A percentile compares a stretch with the other conserved stretches of the same genome.
phyloP scores from a whole-genome alignment of 2,113 vertebrate genomes.

The Mormyrus iriodes region DNA sequence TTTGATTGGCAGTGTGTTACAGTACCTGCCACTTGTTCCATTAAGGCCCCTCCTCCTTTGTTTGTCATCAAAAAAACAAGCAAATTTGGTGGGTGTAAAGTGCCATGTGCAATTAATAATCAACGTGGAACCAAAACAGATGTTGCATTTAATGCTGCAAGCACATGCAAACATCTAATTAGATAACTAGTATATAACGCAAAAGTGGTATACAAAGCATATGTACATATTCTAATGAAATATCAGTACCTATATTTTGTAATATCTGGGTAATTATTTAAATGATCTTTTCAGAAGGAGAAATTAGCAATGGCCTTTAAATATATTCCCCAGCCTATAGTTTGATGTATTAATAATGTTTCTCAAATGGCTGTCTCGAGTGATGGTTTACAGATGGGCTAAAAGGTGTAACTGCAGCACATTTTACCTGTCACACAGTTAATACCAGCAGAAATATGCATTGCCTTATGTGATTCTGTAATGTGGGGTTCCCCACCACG shows the following conservation, averaged over 20 bases:
- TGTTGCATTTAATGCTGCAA: not conserved
- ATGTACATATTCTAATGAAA: not conserved
- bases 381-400: constrained; percentile 7
- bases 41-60: not conserved
- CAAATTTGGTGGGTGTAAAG: not conserved
- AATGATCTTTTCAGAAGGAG: not conserved
- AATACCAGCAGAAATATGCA: not conserved
- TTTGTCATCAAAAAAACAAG: not conserved
- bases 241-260: not conserved
- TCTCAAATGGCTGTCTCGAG: not conserved
- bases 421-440: not conserved
- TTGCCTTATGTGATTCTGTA: not conserved
- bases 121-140: not conserved
- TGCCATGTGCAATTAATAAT: not conserved
- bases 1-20: constrained; percentile 2
- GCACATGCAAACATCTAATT: not conserved
- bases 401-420: not conserved
- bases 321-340: not conserved
- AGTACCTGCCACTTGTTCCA: not conserved
- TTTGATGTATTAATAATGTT: constrained; percentile 1
- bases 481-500: not conserved
- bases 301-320: not conserved
- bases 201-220: not conserved
- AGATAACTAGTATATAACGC: not conserved
- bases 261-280: not conserved